phyloP scores from a whole-genome alignment of 2,797 vertebrate genomes.

The Coregonus sp. region DNA sequence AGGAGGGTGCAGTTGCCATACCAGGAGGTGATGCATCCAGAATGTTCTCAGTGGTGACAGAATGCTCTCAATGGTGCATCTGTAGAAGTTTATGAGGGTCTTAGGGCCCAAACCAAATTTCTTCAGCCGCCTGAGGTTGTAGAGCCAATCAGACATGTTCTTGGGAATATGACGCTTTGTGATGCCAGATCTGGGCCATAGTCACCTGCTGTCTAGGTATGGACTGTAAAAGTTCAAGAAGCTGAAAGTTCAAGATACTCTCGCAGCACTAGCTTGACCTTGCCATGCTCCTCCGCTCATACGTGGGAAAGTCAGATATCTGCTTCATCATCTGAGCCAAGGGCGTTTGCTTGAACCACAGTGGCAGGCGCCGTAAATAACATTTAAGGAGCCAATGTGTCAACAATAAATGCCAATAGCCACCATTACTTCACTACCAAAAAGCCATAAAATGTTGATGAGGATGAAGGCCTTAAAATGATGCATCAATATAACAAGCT shows the following conservation, averaged over 20 bases:
- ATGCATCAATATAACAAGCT: constrained; percentile 89
- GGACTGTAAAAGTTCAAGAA: neutral
- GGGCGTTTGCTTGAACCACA: constrained; percentile 59
- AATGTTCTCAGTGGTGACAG: no score
- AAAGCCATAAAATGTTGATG: constrained; percentile 91
- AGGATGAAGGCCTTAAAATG: constrained; percentile 91
- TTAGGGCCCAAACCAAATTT: no score
- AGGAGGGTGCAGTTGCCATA: no score
- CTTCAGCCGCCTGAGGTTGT: no score
- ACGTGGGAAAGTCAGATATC: constrained; percentile 54
- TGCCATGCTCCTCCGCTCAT: constrained; percentile 52
- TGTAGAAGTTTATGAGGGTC: no score
- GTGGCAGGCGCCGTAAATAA: constrained; percentile 74
- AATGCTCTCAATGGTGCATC: no score
- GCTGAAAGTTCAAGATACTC: neutral
- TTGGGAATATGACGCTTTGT: neutral
- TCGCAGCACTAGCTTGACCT: constrained; percentile 27
- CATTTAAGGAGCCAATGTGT: constrained; percentile 74
- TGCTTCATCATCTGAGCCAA: constrained; percentile 66
- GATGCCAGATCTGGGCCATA: neutral
- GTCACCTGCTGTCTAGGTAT: neutral
- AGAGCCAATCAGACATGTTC: neutral
- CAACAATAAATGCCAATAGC: constrained; percentile 78
- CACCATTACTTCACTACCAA: constrained; percentile 72
- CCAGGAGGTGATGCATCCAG: no score